A percentile compares a stretch with the other conserved stretches of the same genome.
Conservation (phyloP, 2,888 invertebrate genomes). For the Sepiola atlantica region DNA sequence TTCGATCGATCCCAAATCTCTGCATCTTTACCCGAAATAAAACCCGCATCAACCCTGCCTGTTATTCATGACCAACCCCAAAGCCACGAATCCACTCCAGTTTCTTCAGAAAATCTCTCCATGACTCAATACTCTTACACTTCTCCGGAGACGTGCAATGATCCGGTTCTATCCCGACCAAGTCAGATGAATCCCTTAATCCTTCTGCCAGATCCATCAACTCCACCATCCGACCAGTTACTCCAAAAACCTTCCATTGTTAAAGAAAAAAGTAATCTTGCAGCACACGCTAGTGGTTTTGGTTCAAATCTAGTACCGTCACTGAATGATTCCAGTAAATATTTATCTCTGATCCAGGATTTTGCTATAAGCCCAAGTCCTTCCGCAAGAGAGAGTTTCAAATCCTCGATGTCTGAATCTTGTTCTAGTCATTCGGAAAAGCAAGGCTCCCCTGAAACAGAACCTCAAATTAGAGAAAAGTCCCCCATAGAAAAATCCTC, state of each 20-base stretch:
- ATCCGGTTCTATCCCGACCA: background rate
- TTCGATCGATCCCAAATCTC: background rate
- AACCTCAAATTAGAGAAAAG: background rate
- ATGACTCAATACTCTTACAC: background rate
- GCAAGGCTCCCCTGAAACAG: background rate
- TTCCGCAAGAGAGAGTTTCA: background rate
- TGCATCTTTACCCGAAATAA: background rate
- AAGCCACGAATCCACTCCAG: background rate
- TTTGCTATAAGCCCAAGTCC: background rate
- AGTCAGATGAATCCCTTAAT: background rate
- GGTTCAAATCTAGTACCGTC: background rate
- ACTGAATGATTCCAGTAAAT: background rate
- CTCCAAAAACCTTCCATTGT: background rate
- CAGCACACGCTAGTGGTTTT: background rate
- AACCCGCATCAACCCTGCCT: background rate
- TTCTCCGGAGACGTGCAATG: background rate
- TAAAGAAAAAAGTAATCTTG: background rate
- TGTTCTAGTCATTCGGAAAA: background rate
- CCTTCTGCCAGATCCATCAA: background rate
- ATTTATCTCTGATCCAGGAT: background rate
- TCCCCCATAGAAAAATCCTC: background rate
- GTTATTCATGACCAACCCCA: background rate
- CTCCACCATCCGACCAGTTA: background rate
- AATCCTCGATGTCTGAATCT: background rate
- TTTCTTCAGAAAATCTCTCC: background rate